Evolutionary conservation across 2,797 vertebrate species (phyloP), one percentile per base, ranked within the genome.

Genomic region (Melanogrammus aeglefinus): DNA sequence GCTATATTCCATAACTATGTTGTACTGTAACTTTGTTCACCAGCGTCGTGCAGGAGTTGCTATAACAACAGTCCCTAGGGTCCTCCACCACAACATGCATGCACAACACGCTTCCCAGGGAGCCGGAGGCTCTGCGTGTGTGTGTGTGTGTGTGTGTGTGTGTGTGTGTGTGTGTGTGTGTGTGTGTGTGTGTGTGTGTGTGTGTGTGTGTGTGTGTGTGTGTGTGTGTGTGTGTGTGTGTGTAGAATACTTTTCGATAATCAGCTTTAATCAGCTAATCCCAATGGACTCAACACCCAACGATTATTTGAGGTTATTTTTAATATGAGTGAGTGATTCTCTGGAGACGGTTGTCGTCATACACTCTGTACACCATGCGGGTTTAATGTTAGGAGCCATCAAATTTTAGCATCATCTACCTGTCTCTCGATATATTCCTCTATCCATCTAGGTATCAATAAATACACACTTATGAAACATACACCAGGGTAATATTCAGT

Each of bases 101-200:
- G n/a, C n/a, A n/a, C n/a, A n/a, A n/a, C n/a, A n/a, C n/a, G n/a
- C 24, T 69, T 21, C 63, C 24, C 24, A 12, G 63, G 63, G 63
- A 69, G n/a, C 7, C 63, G n/a, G n/a, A 8, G 51, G 16, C 16
- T 21, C 16, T 51, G 18, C 21, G 47, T 51, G 3, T 18, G 47
- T 51, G 47, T 18, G 13, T 16, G 47, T 51, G 47, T 18, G 16
- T 51, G 47, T 51, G 47, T 51, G 41, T 18, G 31, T 31, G 31
- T 31, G 31, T 31, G 31, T 31, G 31, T 31, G 31, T 31, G 31
- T 31, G 31, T 31, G 31, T 31, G 31, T 31, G 31, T 31, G 47
- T 51, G 47, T n/a, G 51, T 63, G 51, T n/a, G 51, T 63, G 51
- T 63, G 51, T n/a, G 51, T 63, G 51, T n/a, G 51, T 63, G 51